Conservation (phyloP, 35 echinoderm and acorn worm genomes). For the Lytechinus variegatus region DNA sequence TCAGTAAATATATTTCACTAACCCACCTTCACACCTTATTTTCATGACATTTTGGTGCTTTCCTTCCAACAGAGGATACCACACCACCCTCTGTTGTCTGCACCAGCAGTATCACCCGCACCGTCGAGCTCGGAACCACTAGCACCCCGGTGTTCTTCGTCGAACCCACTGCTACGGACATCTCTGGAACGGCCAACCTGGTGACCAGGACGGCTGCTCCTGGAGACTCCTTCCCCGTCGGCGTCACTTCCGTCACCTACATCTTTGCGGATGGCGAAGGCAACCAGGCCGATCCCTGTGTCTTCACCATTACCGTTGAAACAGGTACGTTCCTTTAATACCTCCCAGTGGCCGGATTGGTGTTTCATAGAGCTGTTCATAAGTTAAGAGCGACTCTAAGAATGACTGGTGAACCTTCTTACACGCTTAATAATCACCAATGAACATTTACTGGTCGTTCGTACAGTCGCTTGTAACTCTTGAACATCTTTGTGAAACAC, state of each 20-base stretch:
- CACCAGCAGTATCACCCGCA: not conserved
- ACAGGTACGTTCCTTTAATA: constrained; percentile 41
- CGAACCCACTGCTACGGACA: not conserved
- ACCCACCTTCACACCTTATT: too few species aligned
- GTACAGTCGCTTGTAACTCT: too few species aligned
- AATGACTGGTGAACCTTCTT: too few species aligned
- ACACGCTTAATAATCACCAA: too few species aligned
- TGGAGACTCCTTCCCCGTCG: not conserved
- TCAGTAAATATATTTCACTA: too few species aligned
- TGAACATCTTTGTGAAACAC: too few species aligned
- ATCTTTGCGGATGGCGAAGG: not conserved
- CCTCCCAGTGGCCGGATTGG: too few species aligned
- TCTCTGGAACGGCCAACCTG: not conserved
- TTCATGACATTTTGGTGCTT: too few species aligned
- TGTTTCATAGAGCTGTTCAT: too few species aligned
- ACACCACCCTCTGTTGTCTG: not conserved
- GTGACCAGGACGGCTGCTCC: not conserved
- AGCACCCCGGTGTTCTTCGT: not conserved
- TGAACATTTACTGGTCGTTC: too few species aligned
- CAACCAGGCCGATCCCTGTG: constrained; percentile 52
- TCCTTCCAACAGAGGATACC: not conserved
- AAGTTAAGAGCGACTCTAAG: too few species aligned
- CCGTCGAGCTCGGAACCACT: not conserved
- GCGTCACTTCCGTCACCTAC: not conserved
- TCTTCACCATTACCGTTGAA: constrained; percentile 62